Evolutionary conservation across 2,797 vertebrate genomes (phyloP).

Genomic region (Tapirus indicus): DNA sequence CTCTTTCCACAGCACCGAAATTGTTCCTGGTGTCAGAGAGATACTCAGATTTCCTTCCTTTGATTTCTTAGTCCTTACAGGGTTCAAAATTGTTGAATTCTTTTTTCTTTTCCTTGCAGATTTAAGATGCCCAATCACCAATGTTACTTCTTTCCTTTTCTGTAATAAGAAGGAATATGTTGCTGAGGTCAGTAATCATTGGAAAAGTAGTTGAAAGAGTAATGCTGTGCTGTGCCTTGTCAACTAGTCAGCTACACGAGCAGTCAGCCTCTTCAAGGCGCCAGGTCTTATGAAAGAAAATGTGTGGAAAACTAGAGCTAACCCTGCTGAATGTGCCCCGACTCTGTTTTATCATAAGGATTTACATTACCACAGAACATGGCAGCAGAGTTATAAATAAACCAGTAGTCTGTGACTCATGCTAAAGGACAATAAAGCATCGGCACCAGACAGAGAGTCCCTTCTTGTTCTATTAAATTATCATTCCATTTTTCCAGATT

Average conservation of each 20-base stretch:
- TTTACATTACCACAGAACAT: constrained; percentile 69
- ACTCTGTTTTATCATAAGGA: constrained; percentile 49
- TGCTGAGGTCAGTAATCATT: constrained; percentile 50
- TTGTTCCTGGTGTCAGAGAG: constrained; percentile 26
- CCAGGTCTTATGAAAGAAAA: constrained; percentile 65
- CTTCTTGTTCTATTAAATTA: constrained; percentile 62
- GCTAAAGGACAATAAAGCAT: constrained; percentile 46
- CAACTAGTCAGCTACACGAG: neutral
- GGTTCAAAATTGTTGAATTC: neutral
- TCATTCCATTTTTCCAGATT: constrained; percentile 68
- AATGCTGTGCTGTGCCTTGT: neutral
- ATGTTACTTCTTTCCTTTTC: constrained; percentile 22
- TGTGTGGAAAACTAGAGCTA: neutral
- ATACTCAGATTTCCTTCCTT: neutral
- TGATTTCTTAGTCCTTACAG: neutral
- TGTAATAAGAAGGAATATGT: constrained; percentile 19
- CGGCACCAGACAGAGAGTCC: constrained; percentile 44
- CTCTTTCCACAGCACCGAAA: neutral
- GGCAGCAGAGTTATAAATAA: constrained; percentile 70
- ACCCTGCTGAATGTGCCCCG: neutral
- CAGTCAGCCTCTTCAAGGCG: neutral
- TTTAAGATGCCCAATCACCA: constrained; percentile 56
- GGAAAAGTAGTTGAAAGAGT: constrained; percentile 63
- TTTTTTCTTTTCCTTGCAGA: neutral
- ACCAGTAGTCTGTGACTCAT: constrained; percentile 45